Conservation (phyloP, 2,888 invertebrate genomes). For the Morpho achilles region DNA sequence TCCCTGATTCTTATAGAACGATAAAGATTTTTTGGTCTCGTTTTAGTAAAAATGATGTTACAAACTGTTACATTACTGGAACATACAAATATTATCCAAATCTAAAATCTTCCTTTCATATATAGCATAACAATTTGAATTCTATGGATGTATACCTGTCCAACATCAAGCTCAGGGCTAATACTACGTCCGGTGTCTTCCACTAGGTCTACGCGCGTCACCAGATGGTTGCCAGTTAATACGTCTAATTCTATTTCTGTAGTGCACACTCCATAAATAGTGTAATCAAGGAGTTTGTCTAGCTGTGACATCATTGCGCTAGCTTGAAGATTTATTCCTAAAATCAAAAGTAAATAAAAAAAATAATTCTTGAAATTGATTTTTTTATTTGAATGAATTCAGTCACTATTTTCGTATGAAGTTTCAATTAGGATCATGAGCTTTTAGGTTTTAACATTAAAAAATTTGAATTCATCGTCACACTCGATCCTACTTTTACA, state of each 20-base stretch:
- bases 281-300: slow-evolving; percentile 61
- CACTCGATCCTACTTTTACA: no score
- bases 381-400: not conserved
- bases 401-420: not conserved
- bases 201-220: slow-evolving; percentile 80
- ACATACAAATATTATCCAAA: no score
- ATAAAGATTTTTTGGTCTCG: no score
- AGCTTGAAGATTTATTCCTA: slow-evolving; percentile 76
- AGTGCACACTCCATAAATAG: slow-evolving; percentile 80
- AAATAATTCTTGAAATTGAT: not conserved
- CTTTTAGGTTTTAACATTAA: no score
- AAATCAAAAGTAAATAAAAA: not conserved
- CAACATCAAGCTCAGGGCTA: slow-evolving; percentile 83
- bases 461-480: no score
- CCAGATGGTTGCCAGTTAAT: slow-evolving; percentile 82
- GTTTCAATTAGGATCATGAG: no score
- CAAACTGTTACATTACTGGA: no score
- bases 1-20: no score
- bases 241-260: slow-evolving; percentile 85
- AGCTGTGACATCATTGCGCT: slow-evolving; percentile 62
- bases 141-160: slow-evolving; percentile 68
- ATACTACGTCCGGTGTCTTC: slow-evolving; percentile 84
- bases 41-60: no score
- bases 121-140: not conserved
- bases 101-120: no score